Conservation (phyloP, 1,140 invertebrate genomes). For the Drosophila auraria region DNA sequence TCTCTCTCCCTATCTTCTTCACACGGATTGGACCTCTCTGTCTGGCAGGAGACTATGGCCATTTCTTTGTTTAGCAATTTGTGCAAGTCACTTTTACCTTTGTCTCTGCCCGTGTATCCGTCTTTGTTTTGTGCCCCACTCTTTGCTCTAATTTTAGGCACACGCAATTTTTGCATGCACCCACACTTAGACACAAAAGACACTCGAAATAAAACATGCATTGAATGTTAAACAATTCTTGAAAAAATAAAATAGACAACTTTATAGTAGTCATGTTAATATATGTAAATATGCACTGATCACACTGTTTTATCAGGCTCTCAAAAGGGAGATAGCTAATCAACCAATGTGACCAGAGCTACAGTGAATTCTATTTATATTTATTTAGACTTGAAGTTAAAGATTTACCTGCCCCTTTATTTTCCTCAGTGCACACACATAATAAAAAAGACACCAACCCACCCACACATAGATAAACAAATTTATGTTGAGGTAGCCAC, state of each 20-base stretch:
- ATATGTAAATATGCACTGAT: too few relatives aligned
- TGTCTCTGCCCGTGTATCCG: constrained; percentile 24
- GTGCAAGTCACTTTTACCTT: constrained; percentile 60
- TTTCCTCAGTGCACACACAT: constrained; percentile 2
- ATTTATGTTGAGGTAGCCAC: constrained; percentile 78
- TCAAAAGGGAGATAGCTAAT: too few relatives aligned
- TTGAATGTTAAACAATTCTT: too few relatives aligned
- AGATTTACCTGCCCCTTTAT: neutral
- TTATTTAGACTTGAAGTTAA: neutral
- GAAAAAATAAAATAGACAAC: too few relatives aligned
- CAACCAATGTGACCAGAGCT: too few relatives aligned
- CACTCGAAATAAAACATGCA: neutral
- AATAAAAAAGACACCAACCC: constrained; percentile 1
- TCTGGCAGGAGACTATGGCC: constrained; percentile 21
- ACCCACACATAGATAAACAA: constrained; percentile 38
- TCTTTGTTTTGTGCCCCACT: constrained; percentile 63
- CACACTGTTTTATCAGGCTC: too few relatives aligned
- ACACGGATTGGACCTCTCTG: neutral
- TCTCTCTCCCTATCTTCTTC: constrained; percentile 12
- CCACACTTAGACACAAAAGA: neutral
- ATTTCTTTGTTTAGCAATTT: constrained; percentile 62
- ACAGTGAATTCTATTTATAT: too few relatives aligned
- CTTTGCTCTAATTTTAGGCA: constrained; percentile 64
- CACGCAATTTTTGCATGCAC: constrained; percentile 59
- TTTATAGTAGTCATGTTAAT: too few relatives aligned